Base-by-base conservation (phyloP, 2,113 vertebrate genomes). In the Sinocyclocheilus grahami region DNA sequence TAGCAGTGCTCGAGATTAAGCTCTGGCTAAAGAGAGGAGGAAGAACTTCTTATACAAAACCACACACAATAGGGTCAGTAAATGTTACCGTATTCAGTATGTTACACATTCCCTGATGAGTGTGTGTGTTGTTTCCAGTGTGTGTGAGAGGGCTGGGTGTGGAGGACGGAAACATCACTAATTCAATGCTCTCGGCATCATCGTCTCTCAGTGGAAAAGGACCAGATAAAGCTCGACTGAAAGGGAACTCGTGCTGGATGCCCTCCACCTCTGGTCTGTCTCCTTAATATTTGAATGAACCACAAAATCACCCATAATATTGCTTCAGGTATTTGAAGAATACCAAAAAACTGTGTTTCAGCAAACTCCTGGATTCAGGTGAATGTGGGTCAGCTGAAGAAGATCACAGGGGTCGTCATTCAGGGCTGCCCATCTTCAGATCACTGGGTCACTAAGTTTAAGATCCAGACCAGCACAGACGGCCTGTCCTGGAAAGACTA, bases 241-340 rank as follows among this genome's bases (percentile, higher is more conserved):
- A 94, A 6, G 92, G 95, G 51, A 48, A 90, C 51, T 92, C 93
- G 55, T 96, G 95, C 89, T 96, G 95, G 95, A 94, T 91, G 93
- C 94, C 95, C 10, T 83, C 85, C 7, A 58, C 20, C 20, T 22
- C 89, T 0, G 42, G 91, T 92, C 67, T 14, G 87, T 82, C 55
- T 69, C 18, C 22, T 14, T 9, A 7, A 55, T 16, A 10, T 20
- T 37, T 22, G 9, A 42, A 62, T 22, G 20, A n/a, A 10, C 2
- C 58, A 62, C 58, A 62, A 62, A 62, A 72, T 72, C 69, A 22
- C 18, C 16, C 69, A 72, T 72, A 22, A 39, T 11, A 22, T 11
- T 9, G 33, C 18, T 72, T 39, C 37, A 72, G 33, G 14, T 30
- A 53, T 4, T 9, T 27, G 39, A 53, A 7, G 9, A 1, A 76